A percentile compares a stretch with the other conserved stretches of the same genome.
These are phyloP conservation scores for Buathra laborator DNA, from an alignment of 2,888 invertebrate genomes.

Conservation along the genomic window DNA sequence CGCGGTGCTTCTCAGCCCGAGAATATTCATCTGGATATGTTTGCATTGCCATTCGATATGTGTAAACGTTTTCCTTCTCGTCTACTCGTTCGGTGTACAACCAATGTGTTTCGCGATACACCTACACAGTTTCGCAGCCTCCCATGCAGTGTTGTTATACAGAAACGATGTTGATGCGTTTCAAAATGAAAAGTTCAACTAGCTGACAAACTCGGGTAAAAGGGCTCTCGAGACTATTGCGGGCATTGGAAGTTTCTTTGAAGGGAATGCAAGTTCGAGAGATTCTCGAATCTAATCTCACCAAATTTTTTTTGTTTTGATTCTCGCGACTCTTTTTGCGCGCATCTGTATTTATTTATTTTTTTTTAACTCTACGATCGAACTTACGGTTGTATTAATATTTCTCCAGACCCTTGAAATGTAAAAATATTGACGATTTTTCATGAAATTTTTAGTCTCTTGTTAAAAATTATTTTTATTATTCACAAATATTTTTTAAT, in stretches of 20 bases:
- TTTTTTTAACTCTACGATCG: too few species aligned
- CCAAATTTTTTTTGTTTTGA: neutral
- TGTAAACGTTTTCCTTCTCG: constrained; percentile 59
- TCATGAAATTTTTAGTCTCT: too few species aligned
- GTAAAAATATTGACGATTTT: too few species aligned
- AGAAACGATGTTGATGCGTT: constrained; percentile 38
- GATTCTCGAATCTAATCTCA: neutral
- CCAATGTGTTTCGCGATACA: constrained; percentile 9
- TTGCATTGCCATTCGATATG: constrained; percentile 74
- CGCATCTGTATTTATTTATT: neutral
- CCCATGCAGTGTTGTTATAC: neutral
- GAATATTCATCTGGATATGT: constrained; percentile 71
- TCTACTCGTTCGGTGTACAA: constrained; percentile 1
- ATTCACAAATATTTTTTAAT: too few species aligned
- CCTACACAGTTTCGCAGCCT: neutral
- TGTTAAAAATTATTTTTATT: too few species aligned
- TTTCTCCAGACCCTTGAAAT: too few species aligned
- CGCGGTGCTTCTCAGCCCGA: constrained; percentile 24
- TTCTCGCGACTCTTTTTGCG: neutral
- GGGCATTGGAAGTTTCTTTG: neutral
- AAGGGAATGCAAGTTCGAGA: neutral
- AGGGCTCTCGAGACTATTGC: constrained; percentile 1
- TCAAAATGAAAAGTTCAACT: constrained; percentile 52
- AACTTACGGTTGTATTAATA: too few species aligned
- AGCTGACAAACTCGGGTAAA: constrained; percentile 35